Percentiles rank a stretch among this genome's conserved stretches.
phyloP scores from a whole-genome alignment of 2,797 vertebrate species.

The Liparis tanakae region DNA sequence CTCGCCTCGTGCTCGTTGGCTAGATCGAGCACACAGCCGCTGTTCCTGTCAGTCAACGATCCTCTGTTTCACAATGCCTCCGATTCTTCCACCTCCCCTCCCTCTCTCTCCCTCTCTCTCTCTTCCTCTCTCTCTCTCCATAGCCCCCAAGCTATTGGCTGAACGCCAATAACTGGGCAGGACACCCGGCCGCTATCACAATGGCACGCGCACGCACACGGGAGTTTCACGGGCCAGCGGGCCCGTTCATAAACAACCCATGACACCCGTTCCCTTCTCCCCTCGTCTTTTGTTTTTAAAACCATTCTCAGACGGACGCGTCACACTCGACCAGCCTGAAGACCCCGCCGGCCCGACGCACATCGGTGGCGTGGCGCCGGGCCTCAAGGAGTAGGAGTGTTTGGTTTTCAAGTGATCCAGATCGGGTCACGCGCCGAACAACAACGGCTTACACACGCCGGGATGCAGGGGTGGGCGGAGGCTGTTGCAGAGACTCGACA shows the following conservation, averaged over 20 bases:
- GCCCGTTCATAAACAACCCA: constrained; percentile 17
- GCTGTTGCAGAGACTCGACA: constrained; percentile 14
- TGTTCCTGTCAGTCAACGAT: constrained; percentile 72
- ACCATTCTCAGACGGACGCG: constrained; percentile 74
- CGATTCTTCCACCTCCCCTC: constrained; percentile 19
- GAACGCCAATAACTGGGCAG: constrained; percentile 74
- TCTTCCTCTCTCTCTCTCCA: constrained; percentile 24
- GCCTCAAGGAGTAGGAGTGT: constrained; percentile 42
- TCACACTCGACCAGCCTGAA: constrained; percentile 39
- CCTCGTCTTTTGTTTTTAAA: constrained; percentile 30
- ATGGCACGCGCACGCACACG: constrained; percentile 10
- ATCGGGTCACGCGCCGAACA: constrained; percentile 36
- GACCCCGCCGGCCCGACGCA: constrained; percentile 49
- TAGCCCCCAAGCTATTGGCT: constrained; percentile 55
- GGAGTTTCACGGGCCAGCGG: constrained; percentile 11
- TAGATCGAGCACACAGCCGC: constrained; percentile 56
- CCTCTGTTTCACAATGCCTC: constrained; percentile 45
- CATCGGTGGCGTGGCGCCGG: constrained; percentile 51
- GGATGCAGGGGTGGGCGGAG: neutral
- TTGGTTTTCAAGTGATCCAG: constrained; percentile 62
- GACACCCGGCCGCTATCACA: constrained; percentile 47
- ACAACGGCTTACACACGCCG: constrained; percentile 37
- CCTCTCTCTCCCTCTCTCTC: constrained; percentile 31
- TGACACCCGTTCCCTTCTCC: constrained; percentile 18
- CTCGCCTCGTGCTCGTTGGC: constrained; percentile 38